Base-by-base conservation (phyloP, 2,113 vertebrate genomes). In the Entelurus aequoreus region DNA sequence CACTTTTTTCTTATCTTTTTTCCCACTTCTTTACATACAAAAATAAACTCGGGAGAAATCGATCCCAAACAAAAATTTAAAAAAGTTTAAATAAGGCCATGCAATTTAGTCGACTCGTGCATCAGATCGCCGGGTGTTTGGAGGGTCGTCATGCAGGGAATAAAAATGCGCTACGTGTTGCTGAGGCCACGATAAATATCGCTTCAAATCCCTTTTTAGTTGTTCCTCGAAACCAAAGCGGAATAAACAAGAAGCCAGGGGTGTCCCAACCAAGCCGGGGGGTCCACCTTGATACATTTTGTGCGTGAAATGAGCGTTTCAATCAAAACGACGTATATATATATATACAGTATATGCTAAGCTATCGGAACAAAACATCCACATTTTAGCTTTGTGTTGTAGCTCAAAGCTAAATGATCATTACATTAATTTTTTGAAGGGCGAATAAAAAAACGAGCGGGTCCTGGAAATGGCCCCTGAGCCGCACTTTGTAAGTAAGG, bases 61-160 rank as follows among this genome's bases (percentile, higher is more conserved):
- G 72, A 82, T 79, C 63, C 52, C 54, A 82, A 77, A 81, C 72
- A 47, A 60, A 77, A 55, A 50, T 1, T 19, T 54, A 82, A 84
- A 81, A 83, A 48, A 87, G 64, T 75, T 82, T 69, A 65, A 80
- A 77, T 89, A 87, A 89, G 84, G 86, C 87, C 86, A 86, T 89
- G 86, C 86, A 81, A 83, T 78, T 82, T 78, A 70, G 71, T 64
- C 78, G 72, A 83, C 76, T 84, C 86, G 86, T 84, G 83, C 87
- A 82, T 84, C 76, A 76, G 83, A 78, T 81, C 72, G 16, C 60
- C 60, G 35, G 65, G 77, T 85, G 67, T 82, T 78, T 75, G 77
- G 80, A 82, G 80, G 74, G 40, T 46, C 79, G 74, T 71, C 61
- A 80, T 77, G 55, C 75, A 78, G 74, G 80, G 83, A 82, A 84